Evolutionary conservation across 2,797 vertebrate species (phyloP).

Genomic region (Cyprinodon diabolis): DNA sequence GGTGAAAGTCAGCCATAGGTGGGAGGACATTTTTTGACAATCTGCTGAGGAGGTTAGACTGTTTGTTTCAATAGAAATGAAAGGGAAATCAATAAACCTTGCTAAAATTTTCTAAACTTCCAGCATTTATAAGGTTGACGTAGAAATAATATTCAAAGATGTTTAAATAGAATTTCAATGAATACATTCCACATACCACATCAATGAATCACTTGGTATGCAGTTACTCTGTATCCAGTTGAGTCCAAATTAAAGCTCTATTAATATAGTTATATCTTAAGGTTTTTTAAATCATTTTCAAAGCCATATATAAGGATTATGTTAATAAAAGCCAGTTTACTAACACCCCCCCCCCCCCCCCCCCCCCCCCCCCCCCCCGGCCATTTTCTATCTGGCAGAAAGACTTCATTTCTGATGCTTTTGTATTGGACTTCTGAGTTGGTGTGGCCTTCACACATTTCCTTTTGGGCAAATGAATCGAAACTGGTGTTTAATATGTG

Average conservation of each 20-base stretch:
- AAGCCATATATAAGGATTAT: background rate
- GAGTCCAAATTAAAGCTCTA: constrained; percentile 17
- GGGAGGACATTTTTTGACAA: constrained; percentile 34
- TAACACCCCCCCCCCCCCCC: constrained; percentile 13
- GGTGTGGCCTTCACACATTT: constrained; percentile 63
- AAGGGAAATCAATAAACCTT: constrained; percentile 56
- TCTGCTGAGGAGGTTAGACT: constrained; percentile 37
- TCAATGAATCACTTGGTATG: constrained; percentile 19
- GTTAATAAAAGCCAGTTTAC: constrained; percentile 41
- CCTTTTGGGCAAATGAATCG: constrained; percentile 55
- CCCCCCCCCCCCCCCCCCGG: constrained; percentile 2
- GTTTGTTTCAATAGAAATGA: constrained; percentile 45
- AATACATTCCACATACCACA: constrained; percentile 46
- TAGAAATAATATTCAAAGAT: constrained; percentile 67
- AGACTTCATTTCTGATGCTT: constrained; percentile 56
- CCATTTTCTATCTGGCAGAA: constrained; percentile 20
- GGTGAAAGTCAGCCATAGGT: background rate
- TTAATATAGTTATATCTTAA: constrained; percentile 5
- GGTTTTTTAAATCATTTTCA: constrained; percentile 10
- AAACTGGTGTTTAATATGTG: constrained; percentile 61
- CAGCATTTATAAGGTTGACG: constrained; percentile 56
- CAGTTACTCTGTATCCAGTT: constrained; percentile 19
- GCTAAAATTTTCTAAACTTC: constrained; percentile 62
- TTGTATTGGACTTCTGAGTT: constrained; percentile 59
- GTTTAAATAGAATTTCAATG: constrained; percentile 67